Evolutionary conservation across 2,113 vertebrate genomes (phyloP), one percentile per base, ranked within the genome.

Genomic region (Cnemophilus loriae): DNA sequence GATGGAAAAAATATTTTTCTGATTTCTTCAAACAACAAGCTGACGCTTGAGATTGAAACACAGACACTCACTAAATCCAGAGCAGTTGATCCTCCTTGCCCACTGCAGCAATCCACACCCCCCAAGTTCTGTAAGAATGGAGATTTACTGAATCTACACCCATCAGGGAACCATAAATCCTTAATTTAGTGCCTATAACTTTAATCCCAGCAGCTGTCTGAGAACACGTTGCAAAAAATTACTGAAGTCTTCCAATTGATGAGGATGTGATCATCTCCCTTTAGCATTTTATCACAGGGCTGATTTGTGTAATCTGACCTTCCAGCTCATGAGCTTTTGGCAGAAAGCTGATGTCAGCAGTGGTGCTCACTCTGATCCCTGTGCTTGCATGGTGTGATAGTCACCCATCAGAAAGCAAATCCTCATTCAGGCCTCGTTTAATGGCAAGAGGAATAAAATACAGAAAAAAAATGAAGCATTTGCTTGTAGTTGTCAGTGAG

Each of bases 1-100:
- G 37, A 79, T 60, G 33, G 28, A 91, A 92, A 89, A 90, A 69
- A 47, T 39, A 33, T 46, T 78, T 65, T 88, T 86, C 46, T 35
- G 10, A 47, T 65, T 83, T 84, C 55, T 96, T 94, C 56, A 77
- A 85, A n/a, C 12, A 85, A 78, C 13, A 88, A 76, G 9, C 17
- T 90, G 63, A 65, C 6, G 3, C 27, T 41, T 82, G 68, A 80
- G 42, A 50, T 26, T 81, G 65, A 91, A 91, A 75, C 13, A 55
- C 16, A 59, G 19, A 11, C 42, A 20, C 37, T 75, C 33, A 33
- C 69, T 87, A 49, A 75, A 49, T 6, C 23, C 55, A 70, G 41
- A 80, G 22, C 32, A 55, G 50, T 19, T 65, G 57, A 61, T 69
- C 37, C 26, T 52, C 11, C 60, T 52, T 2, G 1, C 28, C n/a